phyloP scores from a whole-genome alignment of 2,113 vertebrate species.

The Fukomys damarensis region DNA sequence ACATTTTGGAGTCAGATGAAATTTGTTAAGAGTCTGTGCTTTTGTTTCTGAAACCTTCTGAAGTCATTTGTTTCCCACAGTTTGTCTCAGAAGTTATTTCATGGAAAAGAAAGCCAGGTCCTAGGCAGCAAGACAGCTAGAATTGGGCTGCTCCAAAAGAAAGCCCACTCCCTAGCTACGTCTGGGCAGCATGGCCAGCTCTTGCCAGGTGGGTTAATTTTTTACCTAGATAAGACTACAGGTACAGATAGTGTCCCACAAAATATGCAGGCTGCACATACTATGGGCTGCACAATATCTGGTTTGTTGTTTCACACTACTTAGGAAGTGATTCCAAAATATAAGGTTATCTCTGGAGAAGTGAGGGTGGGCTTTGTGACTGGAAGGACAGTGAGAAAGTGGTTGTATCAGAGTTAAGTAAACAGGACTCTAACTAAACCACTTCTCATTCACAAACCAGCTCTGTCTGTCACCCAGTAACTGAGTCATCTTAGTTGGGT shows the following conservation, averaged over 20 bases:
- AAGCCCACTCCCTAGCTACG: background rate
- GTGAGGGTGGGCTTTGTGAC: rapidly evolving
- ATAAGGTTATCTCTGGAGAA: background rate
- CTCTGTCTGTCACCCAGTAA: background rate
- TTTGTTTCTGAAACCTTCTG: slow-evolving; percentile 81
- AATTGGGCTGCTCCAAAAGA: slow-evolving; percentile 19
- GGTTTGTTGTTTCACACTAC: background rate
- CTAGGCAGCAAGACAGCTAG: slow-evolving; percentile 56
- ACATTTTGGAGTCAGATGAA: slow-evolving; percentile 82
- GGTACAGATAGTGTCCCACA: background rate
- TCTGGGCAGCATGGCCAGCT: background rate
- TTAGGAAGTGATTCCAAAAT: background rate
- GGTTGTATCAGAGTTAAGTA: background rate
- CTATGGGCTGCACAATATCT: rapidly evolving
- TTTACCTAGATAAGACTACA: background rate
- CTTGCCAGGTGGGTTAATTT: slow-evolving; percentile 4
- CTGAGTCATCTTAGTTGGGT: background rate
- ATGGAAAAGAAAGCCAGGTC: slow-evolving; percentile 76
- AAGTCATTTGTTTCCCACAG: slow-evolving; percentile 84
- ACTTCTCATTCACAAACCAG: background rate
- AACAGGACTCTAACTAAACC: background rate
- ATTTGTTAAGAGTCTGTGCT: slow-evolving; percentile 83
- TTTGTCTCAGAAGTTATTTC: slow-evolving; percentile 74
- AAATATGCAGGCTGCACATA: background rate
- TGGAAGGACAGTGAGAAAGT: background rate